Conservation (phyloP, 1,140 invertebrate species). For the Drosophila cardini region DNA sequence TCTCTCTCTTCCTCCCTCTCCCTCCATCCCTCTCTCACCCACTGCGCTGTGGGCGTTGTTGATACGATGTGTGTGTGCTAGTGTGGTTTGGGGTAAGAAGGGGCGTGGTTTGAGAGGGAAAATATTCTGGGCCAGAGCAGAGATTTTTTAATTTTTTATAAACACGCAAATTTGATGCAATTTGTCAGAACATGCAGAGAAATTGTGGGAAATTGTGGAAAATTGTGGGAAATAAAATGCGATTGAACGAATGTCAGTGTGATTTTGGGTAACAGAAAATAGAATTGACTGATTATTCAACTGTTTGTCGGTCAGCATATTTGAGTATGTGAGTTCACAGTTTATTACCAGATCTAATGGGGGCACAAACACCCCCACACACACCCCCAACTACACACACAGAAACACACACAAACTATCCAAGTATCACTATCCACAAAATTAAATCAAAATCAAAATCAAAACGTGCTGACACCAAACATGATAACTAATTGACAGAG, state of each 20-base stretch:
- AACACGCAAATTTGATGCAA: conserved; percentile 75
- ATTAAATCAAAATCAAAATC: conserved; percentile 79
- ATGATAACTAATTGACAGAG: conserved; percentile 82
- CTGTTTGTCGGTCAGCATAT: conserved; percentile 58
- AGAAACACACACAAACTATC: conserved; percentile 2
- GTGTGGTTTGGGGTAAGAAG: conserved; percentile 12
- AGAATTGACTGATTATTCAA: conserved; percentile 38
- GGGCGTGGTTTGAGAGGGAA: not conserved
- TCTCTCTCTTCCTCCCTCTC: too few species aligned
- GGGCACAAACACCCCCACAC: conserved; percentile 3
- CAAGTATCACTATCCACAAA: conserved; percentile 48
- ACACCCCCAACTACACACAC: not conserved
- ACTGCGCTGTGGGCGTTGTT: not conserved
- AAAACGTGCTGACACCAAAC: conserved; percentile 72
- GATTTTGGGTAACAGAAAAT: conserved; percentile 8
- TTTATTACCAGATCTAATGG: conserved; percentile 31
- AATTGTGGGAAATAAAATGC: conserved; percentile 28
- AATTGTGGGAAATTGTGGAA: conserved; percentile 38
- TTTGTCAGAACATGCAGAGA: conserved; percentile 45
- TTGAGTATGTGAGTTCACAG: conserved; percentile 24
- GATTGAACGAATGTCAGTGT: not conserved
- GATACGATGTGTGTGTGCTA: conserved; percentile 10
- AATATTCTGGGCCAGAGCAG: conserved; percentile 28
- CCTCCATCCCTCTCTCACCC: too few species aligned
- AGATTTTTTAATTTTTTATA: conserved; percentile 79